Evolutionary conservation across 1,140 invertebrate genomes (phyloP).

Genomic region (Neodiprion lecontei): DNA sequence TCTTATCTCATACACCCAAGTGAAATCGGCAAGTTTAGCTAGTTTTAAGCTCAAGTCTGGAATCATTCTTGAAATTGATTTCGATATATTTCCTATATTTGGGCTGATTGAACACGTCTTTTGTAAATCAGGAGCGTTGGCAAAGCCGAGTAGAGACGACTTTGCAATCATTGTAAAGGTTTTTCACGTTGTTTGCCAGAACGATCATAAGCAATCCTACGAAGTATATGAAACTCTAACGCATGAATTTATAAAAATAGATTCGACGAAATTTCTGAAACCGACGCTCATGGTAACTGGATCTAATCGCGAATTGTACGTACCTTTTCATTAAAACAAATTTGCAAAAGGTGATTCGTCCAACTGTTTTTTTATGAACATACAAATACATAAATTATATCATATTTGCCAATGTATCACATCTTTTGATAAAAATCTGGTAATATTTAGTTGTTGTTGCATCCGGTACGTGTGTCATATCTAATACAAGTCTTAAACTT

Average conservation of each 20-base stretch:
- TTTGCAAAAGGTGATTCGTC: background rate
- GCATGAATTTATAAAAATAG: background rate
- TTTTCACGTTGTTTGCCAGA: background rate
- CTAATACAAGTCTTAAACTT: background rate
- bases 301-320: background rate
- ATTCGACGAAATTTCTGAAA: background rate
- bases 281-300: background rate
- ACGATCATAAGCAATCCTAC: background rate
- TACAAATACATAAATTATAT: background rate
- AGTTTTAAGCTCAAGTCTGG: background rate
- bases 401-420: background rate
- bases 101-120: background rate
- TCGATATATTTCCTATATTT: background rate
- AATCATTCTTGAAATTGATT: constrained; percentile 1
- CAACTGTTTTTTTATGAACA: background rate
- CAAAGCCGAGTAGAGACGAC: background rate
- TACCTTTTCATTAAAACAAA: background rate
- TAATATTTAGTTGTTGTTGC: background rate
- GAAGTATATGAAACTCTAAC: background rate
- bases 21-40: background rate
- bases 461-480: background rate
- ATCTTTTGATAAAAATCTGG: background rate
- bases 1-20: background rate
- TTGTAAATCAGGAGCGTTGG: background rate
- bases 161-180: background rate